Base-by-base conservation (phyloP, 1,140 invertebrate species). In the Zaprionus vittiger region DNA sequence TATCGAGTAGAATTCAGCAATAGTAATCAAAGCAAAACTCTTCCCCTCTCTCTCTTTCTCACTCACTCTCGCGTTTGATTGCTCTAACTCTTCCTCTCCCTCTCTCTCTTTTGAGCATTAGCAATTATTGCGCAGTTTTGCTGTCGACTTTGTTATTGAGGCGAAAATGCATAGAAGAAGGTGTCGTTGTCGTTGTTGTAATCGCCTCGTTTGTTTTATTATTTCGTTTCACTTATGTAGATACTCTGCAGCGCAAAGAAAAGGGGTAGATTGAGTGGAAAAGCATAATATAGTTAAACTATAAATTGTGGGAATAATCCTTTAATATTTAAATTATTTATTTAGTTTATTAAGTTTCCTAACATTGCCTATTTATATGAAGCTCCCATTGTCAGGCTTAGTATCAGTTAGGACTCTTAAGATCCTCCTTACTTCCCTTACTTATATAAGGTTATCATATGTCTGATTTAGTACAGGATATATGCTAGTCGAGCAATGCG, bases 91-190 rank as follows among this genome's bases (percentile, higher is more conserved):
- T 34, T 37, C 31, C 62, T 38, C 37, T 47, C 22, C n/a, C 28
- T 59, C 14, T 41, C 34, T 28, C 20, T 38, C 28, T n/a, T 24
- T 26, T 22, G 47, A 44, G 17, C 63, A 65, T 65, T 72, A 61
- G 56, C 83, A 87, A 87, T 89, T 78, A 87, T 68, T 87, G 83
- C 83, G 83, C 83, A 87, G 83, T 89, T 89, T 87, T 86, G 73
- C 60, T 70, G 66, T 65, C 76, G 74, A 79, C 77, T 75, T 75
- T 59, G 61, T 34, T 65, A 61, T 65, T 76, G 62, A 65, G 74
- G 70, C 70, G 47, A 52, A 37, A 77, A 67, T 77, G 70, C 73
- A 77, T 49, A 77, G 65, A 78, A 73, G 65, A 78, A 89, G 84
- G 84, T 86, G 81, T 89, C 83, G 84, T 74, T 78, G 67, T 47